These are phyloP conservation scores for Saimiri boliviensis DNA, from an alignment of 2,113 vertebrate species.

Conservation along the genomic window DNA sequence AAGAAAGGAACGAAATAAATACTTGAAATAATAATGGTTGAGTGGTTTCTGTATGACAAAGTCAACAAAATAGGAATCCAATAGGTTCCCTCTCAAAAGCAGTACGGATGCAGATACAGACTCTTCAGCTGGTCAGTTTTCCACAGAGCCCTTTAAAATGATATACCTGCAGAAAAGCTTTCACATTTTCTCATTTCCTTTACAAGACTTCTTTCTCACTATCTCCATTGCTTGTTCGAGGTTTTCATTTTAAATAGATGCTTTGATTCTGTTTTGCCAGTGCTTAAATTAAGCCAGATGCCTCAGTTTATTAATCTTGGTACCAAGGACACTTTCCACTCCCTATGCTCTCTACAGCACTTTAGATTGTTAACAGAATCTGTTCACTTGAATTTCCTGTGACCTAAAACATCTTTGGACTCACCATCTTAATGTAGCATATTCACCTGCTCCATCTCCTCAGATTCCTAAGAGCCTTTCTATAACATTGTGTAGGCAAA, in stretches of 20 bases:
- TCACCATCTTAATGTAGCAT: neutral
- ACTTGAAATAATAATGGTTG: neutral
- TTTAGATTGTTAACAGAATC: neutral
- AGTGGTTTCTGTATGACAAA: slow-evolving; percentile 67
- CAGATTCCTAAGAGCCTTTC: neutral
- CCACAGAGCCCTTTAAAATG: slow-evolving; percentile 83
- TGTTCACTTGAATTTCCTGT: slow-evolving; percentile 58
- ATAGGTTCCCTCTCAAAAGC: slow-evolving; percentile 80
- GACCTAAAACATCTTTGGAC: slow-evolving; percentile 73
- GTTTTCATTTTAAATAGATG: neutral
- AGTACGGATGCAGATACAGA: slow-evolving; percentile 81
- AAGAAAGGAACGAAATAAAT: neutral
- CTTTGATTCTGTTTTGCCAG: neutral
- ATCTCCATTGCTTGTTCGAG: neutral
- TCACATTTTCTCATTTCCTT: slow-evolving; percentile 38
- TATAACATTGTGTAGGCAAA: neutral
- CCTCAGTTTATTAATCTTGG: neutral
- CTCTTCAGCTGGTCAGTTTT: slow-evolving; percentile 72
- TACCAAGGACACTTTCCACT: slow-evolving; percentile 9
- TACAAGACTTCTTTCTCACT: slow-evolving; percentile 46
- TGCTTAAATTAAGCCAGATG: neutral
- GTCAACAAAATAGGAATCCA: slow-evolving; percentile 83
- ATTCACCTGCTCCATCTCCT: neutral
- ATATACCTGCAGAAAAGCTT: slow-evolving; percentile 72
- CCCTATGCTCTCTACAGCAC: neutral